Base-by-base conservation (phyloP, 2,888 invertebrate species). In the Julus scanicus region DNA sequence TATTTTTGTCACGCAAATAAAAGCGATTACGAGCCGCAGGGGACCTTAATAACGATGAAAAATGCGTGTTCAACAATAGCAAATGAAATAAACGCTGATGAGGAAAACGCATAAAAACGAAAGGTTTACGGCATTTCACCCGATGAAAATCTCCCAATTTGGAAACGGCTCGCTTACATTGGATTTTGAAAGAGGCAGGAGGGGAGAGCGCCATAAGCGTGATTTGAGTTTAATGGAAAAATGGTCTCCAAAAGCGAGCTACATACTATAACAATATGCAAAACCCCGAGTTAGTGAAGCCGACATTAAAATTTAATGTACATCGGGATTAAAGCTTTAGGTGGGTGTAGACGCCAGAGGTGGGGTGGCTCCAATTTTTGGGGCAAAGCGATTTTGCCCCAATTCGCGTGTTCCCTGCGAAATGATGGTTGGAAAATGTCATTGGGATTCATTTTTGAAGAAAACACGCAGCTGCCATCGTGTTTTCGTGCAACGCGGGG, bases 21-120 rank as follows among this genome's bases (percentile, higher is more conserved):
- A 71, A 29, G 20, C 71, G 63, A 17, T 63, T 63, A 63, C 63
- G 63, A 63, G 63, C n/a, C n/a, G 63, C 63, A 17, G 63, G 63
- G 63, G 63, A 63, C 15, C 63, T 17, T n/a, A 53, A 17, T 63
- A 63, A 63, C 63, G 63, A 63, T 63, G 63, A 71, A 29, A 71
- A 71, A 71, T 20, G 71, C 71, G 71, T 29, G 71, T 71, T 71
- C 71, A 71, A 71, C 71, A 71, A 71, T 29, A 8, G 71, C 71
- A 29, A 71, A 71, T 71, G 71, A 71, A 71, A 71, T 71, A 29
- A 71, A 63, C 63, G 63, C 63, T 63, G 63, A 63, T 63, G 71
- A 71, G 29, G n/a, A 29, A 71, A 71, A 71, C 29, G 71, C 71
- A 71, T 71, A 71, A 71, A 63, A 71, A 71, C 71, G 71, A 5